These are phyloP conservation scores for Chironomus striatipennis DNA, from an alignment of 1,140 invertebrate species.

Conservation along the genomic window DNA sequence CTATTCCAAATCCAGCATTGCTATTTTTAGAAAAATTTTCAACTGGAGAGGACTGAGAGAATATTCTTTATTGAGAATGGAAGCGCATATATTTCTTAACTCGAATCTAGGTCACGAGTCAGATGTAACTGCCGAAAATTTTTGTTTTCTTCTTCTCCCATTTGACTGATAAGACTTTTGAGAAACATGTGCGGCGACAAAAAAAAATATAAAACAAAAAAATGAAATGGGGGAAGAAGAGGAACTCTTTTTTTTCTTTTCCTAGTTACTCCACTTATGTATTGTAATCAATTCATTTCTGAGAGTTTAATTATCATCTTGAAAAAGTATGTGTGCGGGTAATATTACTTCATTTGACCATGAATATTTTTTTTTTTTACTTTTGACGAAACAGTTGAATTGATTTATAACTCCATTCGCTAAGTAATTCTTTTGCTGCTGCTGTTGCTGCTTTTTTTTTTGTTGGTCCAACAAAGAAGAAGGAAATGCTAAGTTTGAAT, in stretches of 20 bases:
- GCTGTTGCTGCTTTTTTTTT: no score
- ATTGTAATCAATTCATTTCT: slow-evolving; percentile 5
- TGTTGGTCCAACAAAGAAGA: no score
- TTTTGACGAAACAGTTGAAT: not conserved
- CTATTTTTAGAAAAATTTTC: not conserved
- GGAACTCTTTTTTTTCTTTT: not conserved
- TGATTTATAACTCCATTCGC: not conserved
- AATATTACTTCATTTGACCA: not conserved
- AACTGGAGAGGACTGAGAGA: no score
- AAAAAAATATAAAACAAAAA: not conserved
- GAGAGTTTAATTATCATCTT: slow-evolving; percentile 14
- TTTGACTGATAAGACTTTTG: not conserved
- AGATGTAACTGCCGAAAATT: slow-evolving; percentile 1
- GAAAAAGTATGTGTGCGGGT: not conserved
- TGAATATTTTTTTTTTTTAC: not conserved
- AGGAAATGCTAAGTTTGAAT: no score
- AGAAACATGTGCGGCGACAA: slow-evolving; percentile 9
- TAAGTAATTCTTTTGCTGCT: no score
- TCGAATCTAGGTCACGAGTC: slow-evolving; percentile 1
- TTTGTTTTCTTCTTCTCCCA: not conserved
- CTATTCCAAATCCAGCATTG: not conserved
- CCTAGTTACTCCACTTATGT: not conserved
- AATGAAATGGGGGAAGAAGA: not conserved
- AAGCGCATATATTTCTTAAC: not conserved
- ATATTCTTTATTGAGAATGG: no score